These are phyloP conservation scores for Hyppa rectilinea DNA, from an alignment of 2,888 invertebrate genomes.

Conservation along the genomic window DNA sequence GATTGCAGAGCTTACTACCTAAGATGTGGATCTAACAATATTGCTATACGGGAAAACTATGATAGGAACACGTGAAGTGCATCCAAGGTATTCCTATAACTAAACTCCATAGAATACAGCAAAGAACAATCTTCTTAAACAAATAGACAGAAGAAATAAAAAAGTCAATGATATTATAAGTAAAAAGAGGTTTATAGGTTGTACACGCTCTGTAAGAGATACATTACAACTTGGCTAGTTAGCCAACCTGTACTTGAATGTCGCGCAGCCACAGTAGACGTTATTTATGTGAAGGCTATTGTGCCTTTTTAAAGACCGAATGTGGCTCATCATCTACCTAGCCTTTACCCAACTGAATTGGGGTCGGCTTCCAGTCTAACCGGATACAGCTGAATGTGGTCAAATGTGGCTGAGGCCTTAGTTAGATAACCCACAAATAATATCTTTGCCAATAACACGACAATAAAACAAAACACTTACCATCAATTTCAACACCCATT, in stretches of 20 bases:
- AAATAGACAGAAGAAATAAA: not conserved
- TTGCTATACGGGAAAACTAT: not conserved
- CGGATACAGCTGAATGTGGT: too few relatives aligned
- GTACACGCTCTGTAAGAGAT: not conserved
- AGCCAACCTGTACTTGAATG: not conserved
- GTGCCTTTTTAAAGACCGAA: not conserved
- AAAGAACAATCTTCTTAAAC: not conserved
- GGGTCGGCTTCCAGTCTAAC: too few relatives aligned
- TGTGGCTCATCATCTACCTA: too few relatives aligned
- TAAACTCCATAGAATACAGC: not conserved
- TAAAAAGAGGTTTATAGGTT: not conserved
- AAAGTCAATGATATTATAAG: not conserved
- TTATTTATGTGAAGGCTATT: not conserved
- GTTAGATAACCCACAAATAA: too few relatives aligned
- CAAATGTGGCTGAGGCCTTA: too few relatives aligned
- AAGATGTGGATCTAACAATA: not conserved
- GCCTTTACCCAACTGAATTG: too few relatives aligned
- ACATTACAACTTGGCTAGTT: not conserved
- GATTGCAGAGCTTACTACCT: not conserved
- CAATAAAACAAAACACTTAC: conserved; percentile 70
- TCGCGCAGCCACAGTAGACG: not conserved
- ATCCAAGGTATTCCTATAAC: not conserved
- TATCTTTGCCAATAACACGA: not conserved
- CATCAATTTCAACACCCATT: conserved; percentile 92
- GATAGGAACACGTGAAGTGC: too few relatives aligned